These are phyloP conservation scores for Digitonthophagus gazella DNA, from an alignment of 2,888 invertebrate genomes.

Conservation along the genomic window DNA sequence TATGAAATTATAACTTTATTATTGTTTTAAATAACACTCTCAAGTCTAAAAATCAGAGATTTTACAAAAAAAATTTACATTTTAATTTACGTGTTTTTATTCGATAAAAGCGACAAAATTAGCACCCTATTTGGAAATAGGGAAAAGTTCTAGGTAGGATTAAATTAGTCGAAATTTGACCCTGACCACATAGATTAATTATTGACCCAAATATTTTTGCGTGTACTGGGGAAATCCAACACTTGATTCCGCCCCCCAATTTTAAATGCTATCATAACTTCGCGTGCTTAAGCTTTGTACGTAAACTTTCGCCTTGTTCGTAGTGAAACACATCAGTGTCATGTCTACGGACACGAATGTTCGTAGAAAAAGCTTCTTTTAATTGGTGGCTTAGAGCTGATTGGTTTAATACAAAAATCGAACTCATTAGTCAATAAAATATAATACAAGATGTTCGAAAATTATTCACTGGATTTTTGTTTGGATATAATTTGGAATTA, in stretches of 20 bases:
- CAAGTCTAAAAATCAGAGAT: too few relatives aligned
- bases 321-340: background rate
- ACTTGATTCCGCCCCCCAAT: background rate
- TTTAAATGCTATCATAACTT: background rate
- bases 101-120: background rate
- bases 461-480: too few relatives aligned
- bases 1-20: too few relatives aligned
- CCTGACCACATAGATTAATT: background rate
- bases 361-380: background rate
- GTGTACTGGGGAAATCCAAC: background rate
- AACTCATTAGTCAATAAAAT: too few relatives aligned
- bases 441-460: too few relatives aligned
- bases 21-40: too few relatives aligned
- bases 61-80: too few relatives aligned
- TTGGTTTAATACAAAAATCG: background rate
- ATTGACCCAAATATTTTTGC: background rate
- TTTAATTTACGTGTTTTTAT: too few relatives aligned
- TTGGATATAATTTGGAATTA: too few relatives aligned
- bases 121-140: too few relatives aligned
- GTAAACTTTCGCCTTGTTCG: background rate
- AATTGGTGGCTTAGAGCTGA: background rate
- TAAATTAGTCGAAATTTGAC: background rate
- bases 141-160: too few relatives aligned
- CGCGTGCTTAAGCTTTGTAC: background rate
- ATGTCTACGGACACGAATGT: background rate